Percentiles rank a stretch among this genome's conserved stretches.
Conservation (phyloP, 2,113 vertebrate species). For the Dinomys branickii region DNA sequence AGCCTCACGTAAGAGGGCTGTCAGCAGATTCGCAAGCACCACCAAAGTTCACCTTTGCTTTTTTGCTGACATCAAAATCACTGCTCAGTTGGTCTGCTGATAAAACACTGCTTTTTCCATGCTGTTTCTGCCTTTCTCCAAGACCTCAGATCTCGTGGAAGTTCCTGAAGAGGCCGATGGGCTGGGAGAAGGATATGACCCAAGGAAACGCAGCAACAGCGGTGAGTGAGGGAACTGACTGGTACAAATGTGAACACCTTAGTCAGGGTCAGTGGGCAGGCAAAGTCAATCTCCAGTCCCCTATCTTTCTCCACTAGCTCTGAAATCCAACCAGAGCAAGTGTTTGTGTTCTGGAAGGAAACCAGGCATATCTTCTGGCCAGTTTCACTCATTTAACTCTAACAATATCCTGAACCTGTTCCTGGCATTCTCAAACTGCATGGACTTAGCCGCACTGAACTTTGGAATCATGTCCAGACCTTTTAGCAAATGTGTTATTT, state of each 20-base stretch:
- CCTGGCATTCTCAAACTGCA: neutral
- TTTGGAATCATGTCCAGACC: neutral
- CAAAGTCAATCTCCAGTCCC: too few species aligned
- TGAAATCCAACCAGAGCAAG: neutral
- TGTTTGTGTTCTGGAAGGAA: neutral
- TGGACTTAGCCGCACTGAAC: neutral
- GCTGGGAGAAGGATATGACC: slow-evolving; percentile 87
- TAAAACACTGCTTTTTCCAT: neutral
- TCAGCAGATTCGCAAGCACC: neutral
- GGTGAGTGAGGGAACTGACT: slow-evolving; percentile 86
- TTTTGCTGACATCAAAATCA: neutral
- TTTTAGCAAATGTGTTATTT: neutral
- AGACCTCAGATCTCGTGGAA: slow-evolving; percentile 94
- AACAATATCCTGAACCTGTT: neutral
- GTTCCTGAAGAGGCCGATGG: slow-evolving; percentile 93
- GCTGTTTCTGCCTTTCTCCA: slow-evolving; percentile 68
- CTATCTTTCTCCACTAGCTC: neutral
- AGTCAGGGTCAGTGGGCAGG: neutral
- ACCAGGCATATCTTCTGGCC: neutral
- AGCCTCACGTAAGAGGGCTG: neutral
- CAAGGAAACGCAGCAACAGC: slow-evolving; percentile 93
- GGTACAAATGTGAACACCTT: fast-evolving
- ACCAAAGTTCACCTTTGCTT: neutral
- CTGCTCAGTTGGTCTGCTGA: too few species aligned
- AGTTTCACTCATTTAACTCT: neutral